These are phyloP conservation scores for Zoanthus solanderi DNA, from an alignment of 92 coral and sea anemone genomes.

Conservation along the genomic window DNA sequence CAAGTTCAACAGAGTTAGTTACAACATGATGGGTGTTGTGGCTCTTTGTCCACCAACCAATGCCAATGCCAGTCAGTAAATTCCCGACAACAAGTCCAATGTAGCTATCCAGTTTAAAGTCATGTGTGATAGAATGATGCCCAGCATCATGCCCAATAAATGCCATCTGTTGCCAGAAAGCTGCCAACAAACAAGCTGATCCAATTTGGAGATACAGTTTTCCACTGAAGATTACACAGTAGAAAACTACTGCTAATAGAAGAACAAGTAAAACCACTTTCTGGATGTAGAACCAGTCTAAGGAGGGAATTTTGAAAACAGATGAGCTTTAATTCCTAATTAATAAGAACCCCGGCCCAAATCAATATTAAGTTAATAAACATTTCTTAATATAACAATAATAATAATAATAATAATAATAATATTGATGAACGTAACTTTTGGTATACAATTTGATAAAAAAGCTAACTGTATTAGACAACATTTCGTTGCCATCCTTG, in stretches of 20 bases:
- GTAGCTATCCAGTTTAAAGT: conserved; percentile 68
- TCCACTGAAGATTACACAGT: conserved; percentile 83
- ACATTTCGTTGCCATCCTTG: too few species aligned
- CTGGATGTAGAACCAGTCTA: conserved; percentile 87
- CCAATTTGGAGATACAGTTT: conserved; percentile 68
- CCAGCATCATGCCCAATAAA: conserved; percentile 97
- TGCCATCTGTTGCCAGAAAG: conserved; percentile 98
- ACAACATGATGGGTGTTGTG: conserved; percentile 98
- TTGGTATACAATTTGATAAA: too few species aligned
- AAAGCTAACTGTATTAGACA: too few species aligned
- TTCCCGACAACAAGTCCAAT: conserved; percentile 94
- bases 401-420: too few species aligned
- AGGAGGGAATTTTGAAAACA: conserved; percentile 1
- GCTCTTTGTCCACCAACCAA: conserved; percentile 98
- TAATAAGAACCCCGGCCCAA: too few species aligned
- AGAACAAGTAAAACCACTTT: conserved; percentile 60
- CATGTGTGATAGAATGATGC: conserved; percentile 89
- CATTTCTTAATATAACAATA: too few species aligned
- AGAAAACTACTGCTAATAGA: conserved; percentile 71
- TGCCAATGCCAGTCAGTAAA: conserved; percentile 89
- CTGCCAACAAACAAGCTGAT: conserved; percentile 81
- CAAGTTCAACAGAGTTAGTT: conserved; percentile 96
- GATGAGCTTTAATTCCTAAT: too few species aligned
- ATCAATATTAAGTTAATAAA: too few species aligned
- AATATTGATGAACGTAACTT: too few species aligned